Evolutionary conservation across 2,797 vertebrate genomes (phyloP), one percentile per base, ranked within the genome.

Genomic region (Galago senegalensis): DNA sequence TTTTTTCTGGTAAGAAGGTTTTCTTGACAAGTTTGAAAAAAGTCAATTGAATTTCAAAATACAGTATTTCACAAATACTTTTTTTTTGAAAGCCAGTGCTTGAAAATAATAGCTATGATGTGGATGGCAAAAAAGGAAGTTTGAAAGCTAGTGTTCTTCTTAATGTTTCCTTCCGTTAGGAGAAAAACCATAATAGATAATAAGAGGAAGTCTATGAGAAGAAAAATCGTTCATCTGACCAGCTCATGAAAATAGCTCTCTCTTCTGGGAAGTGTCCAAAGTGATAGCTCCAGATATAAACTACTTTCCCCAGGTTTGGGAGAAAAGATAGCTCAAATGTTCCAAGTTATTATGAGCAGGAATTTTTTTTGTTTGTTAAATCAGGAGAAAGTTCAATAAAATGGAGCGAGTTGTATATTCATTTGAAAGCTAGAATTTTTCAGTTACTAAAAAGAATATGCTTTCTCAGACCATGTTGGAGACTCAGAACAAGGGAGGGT

Each of bases 381-480:
- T 11, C 34, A 70, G 27, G 17, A 60, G 27, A 67, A n/a, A 69
- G 29, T 27, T 4, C 18, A 80, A 21, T 18, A 58, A 80, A 34
- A 72, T 46, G 73, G 56, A 40, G 27, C 18, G 7, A 84, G 31
- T 21, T 67, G 3, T 27, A 56, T 27, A 17, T 29, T 86, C 60
- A 63, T 60, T 49, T 93, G 60, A 27, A 88, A 67, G n/a, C 31
- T 29, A 5, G 20, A 21, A 34, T 4, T 82, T 72, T 76, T 98
- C 98, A 97, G 99, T 99, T 98, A 98, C 99, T 99, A 99, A 99
- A 98, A 99, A 98, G 97, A 98, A 98, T 90, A 98, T 96, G 98
- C 98, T 98, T 98, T 99, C 98, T 99, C 99, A 99, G 99, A 99
- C 99, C 99, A 99, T 98, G 98, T 98, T 96, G 99, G 99, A 98